Conservation (phyloP, 2,797 vertebrate species). For the Dipus sagitta region DNA sequence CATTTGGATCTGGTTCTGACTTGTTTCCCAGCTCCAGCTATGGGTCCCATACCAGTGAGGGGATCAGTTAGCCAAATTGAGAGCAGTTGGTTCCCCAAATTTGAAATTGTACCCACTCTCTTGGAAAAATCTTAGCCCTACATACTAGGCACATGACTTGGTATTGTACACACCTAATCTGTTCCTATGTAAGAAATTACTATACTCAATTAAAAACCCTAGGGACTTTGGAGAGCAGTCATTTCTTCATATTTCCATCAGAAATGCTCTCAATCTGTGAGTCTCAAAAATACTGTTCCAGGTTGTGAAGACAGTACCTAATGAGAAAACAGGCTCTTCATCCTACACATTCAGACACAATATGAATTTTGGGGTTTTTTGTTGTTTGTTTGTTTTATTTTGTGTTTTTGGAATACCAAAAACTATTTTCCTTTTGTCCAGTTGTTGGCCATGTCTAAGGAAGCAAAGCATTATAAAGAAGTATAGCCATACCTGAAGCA, state of each 20-base stretch:
- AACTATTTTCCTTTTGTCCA: constrained; percentile 17
- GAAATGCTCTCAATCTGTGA: not conserved
- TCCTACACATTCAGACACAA: not conserved
- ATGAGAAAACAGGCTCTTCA: not conserved
- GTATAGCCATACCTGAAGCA: constrained; percentile 27
- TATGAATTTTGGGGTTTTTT: too few species aligned
- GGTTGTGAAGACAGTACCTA: not conserved
- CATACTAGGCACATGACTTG: not conserved
- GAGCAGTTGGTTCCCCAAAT: too few species aligned
- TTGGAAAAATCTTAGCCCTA: not conserved
- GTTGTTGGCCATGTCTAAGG: constrained; percentile 33
- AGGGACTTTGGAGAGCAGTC: not conserved
- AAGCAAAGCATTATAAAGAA: constrained; percentile 66
- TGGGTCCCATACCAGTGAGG: too few species aligned
- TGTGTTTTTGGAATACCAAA: constrained; percentile 39
- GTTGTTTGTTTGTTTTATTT: too few species aligned
- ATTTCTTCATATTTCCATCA: not conserved
- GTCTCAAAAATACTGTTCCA: not conserved
- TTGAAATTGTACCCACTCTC: not conserved
- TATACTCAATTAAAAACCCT: not conserved
- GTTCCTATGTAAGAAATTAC: not conserved
- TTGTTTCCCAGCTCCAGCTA: too few species aligned
- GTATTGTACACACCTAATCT: not conserved
- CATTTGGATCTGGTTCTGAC: too few species aligned
- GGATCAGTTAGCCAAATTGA: too few species aligned